Base-by-base conservation (phyloP, 2,113 vertebrate genomes). In the Alethe diademata region DNA sequence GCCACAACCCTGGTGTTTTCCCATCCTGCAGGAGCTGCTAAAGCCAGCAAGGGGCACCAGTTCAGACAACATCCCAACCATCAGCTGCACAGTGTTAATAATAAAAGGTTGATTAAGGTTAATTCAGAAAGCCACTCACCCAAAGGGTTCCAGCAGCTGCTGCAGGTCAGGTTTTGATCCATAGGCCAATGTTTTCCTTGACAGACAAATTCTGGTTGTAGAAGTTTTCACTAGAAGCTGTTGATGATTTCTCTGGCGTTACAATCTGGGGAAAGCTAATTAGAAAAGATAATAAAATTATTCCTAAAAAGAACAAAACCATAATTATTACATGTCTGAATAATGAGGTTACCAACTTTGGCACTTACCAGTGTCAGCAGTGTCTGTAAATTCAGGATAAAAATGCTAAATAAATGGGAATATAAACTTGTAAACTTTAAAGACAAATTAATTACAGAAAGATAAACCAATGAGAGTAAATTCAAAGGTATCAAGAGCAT, bases 101-200 rank as follows among this genome's bases (percentile, higher is more conserved):
- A 47, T 40, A 47, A 47, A 47, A 16, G 8, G 19, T 11, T 31
- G 28, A 53, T 26, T 31, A 38, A 53, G 28, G 53, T 26, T 31
- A 38, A 57, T 54, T 36, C 36, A 48, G 8, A 22, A 28, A 42
- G 25, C 3, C n/a, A 70, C 94, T 95, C 53, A 95, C 94, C 90
- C 79, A 9, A 12, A 42, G 42, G 16, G 13, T 36, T 12, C 2
- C 4, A 48, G 24, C 1, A 53, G 36, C 54, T 54, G 60, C 66
- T 88, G 16, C 25, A 47, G 5, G 11, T 15, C 28, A 38, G 24
- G 25, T 35, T 22, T 8, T 24, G 31, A 15, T 24, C 3, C 1
- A n/a, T 0, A 48, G 28, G 23, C 1, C 17, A 47, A 0, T 28
- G 10, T 24, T 35, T 48, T 62, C 67, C 74, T 61, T 5, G 31